phyloP scores from a whole-genome alignment of 1,140 invertebrate species.

The Gryllus bimaculatus region DNA sequence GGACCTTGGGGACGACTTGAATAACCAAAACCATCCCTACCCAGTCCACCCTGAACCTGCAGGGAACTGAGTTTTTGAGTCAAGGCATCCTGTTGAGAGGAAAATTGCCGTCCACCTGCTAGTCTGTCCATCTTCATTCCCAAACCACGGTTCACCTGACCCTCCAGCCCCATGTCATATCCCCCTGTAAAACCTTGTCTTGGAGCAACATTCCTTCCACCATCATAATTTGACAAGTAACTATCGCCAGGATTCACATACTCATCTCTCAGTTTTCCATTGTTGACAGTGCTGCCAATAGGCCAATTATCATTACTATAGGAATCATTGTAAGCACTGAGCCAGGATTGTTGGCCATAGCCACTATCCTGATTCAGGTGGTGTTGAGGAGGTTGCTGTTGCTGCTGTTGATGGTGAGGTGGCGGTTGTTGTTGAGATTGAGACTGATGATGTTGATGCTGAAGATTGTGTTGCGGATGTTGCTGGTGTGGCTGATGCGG shows the following conservation, averaged over 20 bases:
- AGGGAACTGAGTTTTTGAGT: not conserved
- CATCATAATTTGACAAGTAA: not conserved
- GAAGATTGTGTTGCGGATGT: conserved; percentile 32
- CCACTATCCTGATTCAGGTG: conserved; percentile 10
- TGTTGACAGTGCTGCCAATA: not conserved
- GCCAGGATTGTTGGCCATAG: conserved; percentile 14
- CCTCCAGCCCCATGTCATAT: not conserved
- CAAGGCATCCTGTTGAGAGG: conserved; percentile 1
- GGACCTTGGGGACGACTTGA: not conserved
- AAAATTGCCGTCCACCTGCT: not conserved
- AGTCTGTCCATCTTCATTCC: not conserved
- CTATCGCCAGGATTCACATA: conserved; percentile 7
- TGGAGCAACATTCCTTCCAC: not conserved
- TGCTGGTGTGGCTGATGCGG: conserved; percentile 7
- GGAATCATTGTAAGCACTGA: conserved; percentile 15
- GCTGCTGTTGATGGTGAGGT: conserved; percentile 40
- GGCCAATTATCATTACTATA: conserved; percentile 13
- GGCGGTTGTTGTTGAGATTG: conserved; percentile 21
- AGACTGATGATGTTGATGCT: conserved; percentile 11
- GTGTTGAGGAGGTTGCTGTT: conserved; percentile 29
- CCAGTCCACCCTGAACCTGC: not conserved
- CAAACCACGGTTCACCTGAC: not conserved
- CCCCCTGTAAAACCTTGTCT: not conserved
- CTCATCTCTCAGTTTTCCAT: conserved; percentile 9
- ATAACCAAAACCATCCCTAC: conserved; percentile 1